phyloP scores from a whole-genome alignment of 2,113 vertebrate species.

The Brevimyrus niger region DNA sequence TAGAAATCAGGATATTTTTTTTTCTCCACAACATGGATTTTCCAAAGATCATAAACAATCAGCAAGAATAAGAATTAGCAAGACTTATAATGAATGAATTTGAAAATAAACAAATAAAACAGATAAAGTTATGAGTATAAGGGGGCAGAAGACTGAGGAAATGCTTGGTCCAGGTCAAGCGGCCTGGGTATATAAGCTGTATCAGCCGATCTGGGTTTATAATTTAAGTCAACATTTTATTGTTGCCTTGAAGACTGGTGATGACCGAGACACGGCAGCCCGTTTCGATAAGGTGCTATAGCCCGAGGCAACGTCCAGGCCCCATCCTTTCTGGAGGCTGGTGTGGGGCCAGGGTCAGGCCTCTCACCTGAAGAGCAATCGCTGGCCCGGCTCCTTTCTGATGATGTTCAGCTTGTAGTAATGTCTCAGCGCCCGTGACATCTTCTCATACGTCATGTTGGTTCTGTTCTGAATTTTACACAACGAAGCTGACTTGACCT shows the following conservation, averaged over 20 bases:
- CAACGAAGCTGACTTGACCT: constrained; percentile 17
- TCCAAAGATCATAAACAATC: not conserved
- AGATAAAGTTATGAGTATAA: constrained; percentile 39
- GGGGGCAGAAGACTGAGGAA: not conserved
- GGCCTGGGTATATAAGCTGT: not conserved
- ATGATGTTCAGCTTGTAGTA: constrained; percentile 99
- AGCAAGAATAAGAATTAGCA: not conserved
- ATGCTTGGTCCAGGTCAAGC: not conserved
- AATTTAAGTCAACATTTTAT: not conserved
- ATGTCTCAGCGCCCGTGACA: constrained; percentile 97
- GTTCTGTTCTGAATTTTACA: constrained; percentile 82
- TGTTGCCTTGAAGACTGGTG: not conserved
- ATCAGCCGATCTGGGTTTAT: not conserved
- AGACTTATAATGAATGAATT: not conserved
- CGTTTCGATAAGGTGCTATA: not conserved
- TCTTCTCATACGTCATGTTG: constrained; percentile 99
- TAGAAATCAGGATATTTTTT: not conserved
- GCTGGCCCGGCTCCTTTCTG: constrained; percentile 95
- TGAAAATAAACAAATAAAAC: constrained; percentile 56
- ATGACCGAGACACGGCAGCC: not conserved
- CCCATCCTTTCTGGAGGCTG: not conserved
- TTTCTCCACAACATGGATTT: not conserved
- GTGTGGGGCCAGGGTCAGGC: not conserved
- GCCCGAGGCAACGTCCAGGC: not conserved
- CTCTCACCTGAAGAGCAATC: constrained; percentile 71